Evolutionary conservation across 2,113 vertebrate species (phyloP).

Genomic region (Podocnemis expansa): DNA sequence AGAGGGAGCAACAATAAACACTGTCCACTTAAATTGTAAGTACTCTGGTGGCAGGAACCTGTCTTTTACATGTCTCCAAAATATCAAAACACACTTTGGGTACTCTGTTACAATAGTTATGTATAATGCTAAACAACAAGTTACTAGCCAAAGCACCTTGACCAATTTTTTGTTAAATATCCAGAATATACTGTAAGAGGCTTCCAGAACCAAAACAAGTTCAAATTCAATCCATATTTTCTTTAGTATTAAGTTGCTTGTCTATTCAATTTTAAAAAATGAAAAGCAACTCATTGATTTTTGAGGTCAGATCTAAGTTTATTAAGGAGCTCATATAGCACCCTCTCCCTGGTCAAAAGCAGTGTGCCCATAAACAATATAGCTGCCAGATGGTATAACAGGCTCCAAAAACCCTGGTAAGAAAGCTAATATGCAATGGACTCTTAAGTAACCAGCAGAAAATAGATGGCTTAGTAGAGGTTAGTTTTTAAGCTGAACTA

Average conservation of each 20-base stretch:
- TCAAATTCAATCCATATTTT: not conserved
- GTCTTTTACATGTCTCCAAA: not conserved
- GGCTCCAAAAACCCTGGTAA: not conserved
- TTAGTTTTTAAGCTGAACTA: not conserved
- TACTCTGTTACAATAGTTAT: not conserved
- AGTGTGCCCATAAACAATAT: accelerated
- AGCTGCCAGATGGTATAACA: accelerated
- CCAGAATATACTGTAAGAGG: not conserved
- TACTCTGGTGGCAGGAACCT: not conserved
- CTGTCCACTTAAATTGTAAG: not conserved
- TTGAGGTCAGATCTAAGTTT: accelerated
- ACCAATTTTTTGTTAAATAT: not conserved
- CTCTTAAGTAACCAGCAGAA: not conserved
- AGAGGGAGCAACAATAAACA: not conserved
- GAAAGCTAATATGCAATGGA: not conserved
- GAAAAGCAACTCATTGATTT: not conserved
- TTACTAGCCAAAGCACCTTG: not conserved
- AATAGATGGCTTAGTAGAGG: accelerated
- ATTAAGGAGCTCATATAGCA: not conserved
- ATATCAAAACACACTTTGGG: not conserved
- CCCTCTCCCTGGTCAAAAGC: not conserved
- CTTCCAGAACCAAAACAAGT: not conserved
- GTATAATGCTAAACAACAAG: not conserved
- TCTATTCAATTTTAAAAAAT: not conserved
- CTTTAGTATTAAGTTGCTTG: not conserved